phyloP scores from a whole-genome alignment of 2,113 vertebrate species.

The Pelvicachromis taeniatus region DNA sequence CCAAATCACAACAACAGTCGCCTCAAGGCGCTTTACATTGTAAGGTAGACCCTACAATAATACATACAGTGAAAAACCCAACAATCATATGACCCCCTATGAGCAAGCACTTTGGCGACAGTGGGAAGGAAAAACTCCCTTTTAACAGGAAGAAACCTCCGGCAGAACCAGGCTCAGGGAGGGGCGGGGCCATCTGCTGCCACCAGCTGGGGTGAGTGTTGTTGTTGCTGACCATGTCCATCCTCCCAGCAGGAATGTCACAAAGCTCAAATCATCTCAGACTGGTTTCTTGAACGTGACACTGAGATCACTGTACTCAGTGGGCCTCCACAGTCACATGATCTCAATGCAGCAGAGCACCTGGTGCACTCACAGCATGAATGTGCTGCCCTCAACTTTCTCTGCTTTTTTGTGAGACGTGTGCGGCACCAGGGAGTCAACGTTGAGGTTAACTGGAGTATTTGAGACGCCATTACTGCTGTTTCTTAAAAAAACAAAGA shows the following conservation, averaged over 20 bases:
- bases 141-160: too few relatives aligned
- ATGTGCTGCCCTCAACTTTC: neutral
- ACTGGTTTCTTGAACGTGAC: neutral
- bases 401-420: neutral
- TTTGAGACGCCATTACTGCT: neutral
- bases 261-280: neutral
- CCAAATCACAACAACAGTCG: too few relatives aligned
- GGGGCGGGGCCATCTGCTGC: too few relatives aligned
- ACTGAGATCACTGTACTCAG: neutral
- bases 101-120: too few relatives aligned
- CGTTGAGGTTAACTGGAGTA: neutral
- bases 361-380: neutral
- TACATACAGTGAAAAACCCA: too few relatives aligned
- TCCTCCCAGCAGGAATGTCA: neutral
- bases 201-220: too few relatives aligned
- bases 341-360: neutral
- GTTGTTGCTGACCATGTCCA: neutral
- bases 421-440: neutral
- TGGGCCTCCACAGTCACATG: neutral
- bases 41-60: too few relatives aligned
- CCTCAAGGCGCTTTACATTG: too few relatives aligned
- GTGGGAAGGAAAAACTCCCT: too few relatives aligned
- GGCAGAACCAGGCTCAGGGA: too few relatives aligned
- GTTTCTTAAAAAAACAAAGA: neutral
- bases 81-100: too few relatives aligned